Base-by-base conservation (phyloP, 2,797 vertebrate genomes). In the Hoplostethus atlanticus region DNA sequence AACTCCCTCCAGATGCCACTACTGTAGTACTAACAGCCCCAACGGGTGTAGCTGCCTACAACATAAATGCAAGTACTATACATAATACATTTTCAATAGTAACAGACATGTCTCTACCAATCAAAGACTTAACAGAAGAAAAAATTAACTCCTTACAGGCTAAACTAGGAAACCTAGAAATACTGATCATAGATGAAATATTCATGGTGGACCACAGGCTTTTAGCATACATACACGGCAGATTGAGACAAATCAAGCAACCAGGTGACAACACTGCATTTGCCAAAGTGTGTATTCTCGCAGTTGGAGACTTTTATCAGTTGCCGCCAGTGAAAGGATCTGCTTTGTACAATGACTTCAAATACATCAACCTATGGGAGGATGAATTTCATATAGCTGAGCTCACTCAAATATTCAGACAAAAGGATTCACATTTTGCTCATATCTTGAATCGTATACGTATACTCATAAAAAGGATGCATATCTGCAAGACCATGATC, bases 161-260 rank as follows among this genome's bases (percentile, higher is more conserved):
- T 0, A 80, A 70, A 42, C 48, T 81, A 3, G 25, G 56, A 34
- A 60, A 76, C 31, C 1, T 88, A 0, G 63, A 76, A 31, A 52
- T 86, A 21, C 7, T 72, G 2, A 83, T 86, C 1, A 71, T 75
- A n/a, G 72, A 81, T 77, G 68, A 84, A 69, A 83, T 88, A 17
- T 79, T 73, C 0, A 78, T 83, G 71, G 68, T 84, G 0, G 67
- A 76, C 40, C 68, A 80, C 6, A 76, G 61, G 31, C 34, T 82
- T 0, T 10, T 82, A 1, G n/a, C 68, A 1, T 77, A 81, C 16
- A 51, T 87, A 28, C 68, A 80, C 36, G 65, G 73, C 0, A n/a
- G 76, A 55, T 47, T 82, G 1, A 13, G 36, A 4, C 70, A 84
- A 13, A 73, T 81, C 0, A 86, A 84, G 62, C 81, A 74, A 54